Evolutionary conservation across 2,888 invertebrate genomes (phyloP), one percentile per base, ranked within the genome.

Genomic region (Habroteleia sp.): DNA sequence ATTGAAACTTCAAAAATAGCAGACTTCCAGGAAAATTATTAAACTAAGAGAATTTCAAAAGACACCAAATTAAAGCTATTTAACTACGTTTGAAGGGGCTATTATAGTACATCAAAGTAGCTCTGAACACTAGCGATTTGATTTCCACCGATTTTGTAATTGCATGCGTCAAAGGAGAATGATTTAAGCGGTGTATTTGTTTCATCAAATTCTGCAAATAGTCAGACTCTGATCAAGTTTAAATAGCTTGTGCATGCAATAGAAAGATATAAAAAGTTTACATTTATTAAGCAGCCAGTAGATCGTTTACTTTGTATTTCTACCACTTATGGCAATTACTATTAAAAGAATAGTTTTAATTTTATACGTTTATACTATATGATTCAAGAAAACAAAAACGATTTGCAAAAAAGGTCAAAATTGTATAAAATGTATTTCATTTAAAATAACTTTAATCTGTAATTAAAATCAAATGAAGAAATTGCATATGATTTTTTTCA

Each of bases 121-220:
- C 58, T 58, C 63, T 42, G 69, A 71, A 52, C 48, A 33, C 56
- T 39, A 44, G 44, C 58, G 60, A 71, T 60, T 71, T 71, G 69
- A 65, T 65, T 69, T 54, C 66, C 54, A 54, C 52, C 60, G 52
- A 65, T 63, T 75, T 71, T 31, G 48, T 52, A 35, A 54, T 75
- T 54, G 41, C 71, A 23, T 54, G 54, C 71, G 46, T 72, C 75
- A 76, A 76, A 76, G 56, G 75, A 62, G 60, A 63, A 63, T 63
- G 42, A 74, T 73, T 63, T 37, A 29, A 54, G 50, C 39, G 52
- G 52, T 37, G 52, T 71, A 54, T 76, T 72, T 66, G 62, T 62
- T 71, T 60, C 60, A 71, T 71, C 71, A 66, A 75, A 75, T 44
- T 60, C 48, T 56, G 31, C 56, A 75, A 65, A 71, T 52, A 62